Base-by-base conservation (phyloP, 2,888 invertebrate genomes). In the Strigamia transsilvanica region DNA sequence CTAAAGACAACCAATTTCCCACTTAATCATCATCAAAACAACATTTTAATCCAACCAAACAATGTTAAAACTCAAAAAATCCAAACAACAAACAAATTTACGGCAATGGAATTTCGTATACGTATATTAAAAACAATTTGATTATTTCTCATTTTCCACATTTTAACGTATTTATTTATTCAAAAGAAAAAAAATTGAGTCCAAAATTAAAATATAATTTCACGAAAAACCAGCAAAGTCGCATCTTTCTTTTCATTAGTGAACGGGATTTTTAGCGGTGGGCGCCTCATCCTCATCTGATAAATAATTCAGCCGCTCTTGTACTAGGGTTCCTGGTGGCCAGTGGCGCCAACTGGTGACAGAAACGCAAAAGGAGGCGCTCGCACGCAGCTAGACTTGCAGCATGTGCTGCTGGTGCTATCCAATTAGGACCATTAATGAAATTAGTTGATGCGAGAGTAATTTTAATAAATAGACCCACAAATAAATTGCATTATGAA, bases 361-460 rank as follows among this genome's bases (percentile, higher is more conserved):
- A 46, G 46, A 46, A 46, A 46, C 46, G 15, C 46, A 46, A 46
- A 46, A 46, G 46, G 46, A 46, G 46, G 46, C 73, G 32, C 73
- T 27, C 73, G 73, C 23, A 73, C 73, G 27, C 23, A 23, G 13
- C 73, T 13, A 13, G 73, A 73, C 73, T 4, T 13, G 38, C 38
- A 12, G 21, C 32, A 79, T 34, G 34, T 34, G 73, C 32, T 46
- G 46, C 46, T 46, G 38, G 46, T 32, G 21, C 80, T 51, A 80
- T 80, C 80, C 41, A 80, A 80, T 80, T 80, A 80, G 46, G 27
- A 15, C 80, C 51, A 80, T 41, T 80, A 80, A 80, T 80, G 80
- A 80, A 80, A 80, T 80, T 80, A 80, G 80, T 46, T 46, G 41
- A 80, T 80, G 80, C 80, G 80, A 80, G 51, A 46, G 80, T 41